A percentile compares a stretch with the other conserved stretches of the same genome.
Evolutionary conservation across 2,797 vertebrate genomes (phyloP).

Genomic region (Schizopygopsis pylzovi): DNA sequence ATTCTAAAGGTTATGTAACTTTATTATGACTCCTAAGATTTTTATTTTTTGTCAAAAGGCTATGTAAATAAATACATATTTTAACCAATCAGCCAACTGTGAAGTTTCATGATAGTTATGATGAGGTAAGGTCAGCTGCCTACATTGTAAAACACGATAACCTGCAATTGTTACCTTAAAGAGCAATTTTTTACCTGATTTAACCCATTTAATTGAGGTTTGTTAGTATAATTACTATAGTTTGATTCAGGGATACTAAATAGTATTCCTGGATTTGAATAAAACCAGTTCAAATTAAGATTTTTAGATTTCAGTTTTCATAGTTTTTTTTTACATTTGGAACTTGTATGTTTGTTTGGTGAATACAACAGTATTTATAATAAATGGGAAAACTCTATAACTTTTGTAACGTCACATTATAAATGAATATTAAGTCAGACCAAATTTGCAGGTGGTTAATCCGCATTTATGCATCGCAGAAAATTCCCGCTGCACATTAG

Average conservation of each 20-base stretch:
- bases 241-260: not conserved
- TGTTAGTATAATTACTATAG: not conserved
- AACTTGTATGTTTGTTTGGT: not conserved
- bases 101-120: not conserved
- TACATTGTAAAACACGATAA: not conserved
- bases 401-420: slow-evolving; percentile 3
- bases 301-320: not conserved
- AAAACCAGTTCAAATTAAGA: no score
- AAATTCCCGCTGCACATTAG: no score
- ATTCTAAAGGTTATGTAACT: not conserved
- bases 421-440: not conserved
- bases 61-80: not conserved
- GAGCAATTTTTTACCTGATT: not conserved
- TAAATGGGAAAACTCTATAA: slow-evolving; percentile 1
- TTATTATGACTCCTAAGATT: not conserved
- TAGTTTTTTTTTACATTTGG: not conserved
- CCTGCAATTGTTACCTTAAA: not conserved
- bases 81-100: not conserved
- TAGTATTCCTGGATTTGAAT: not conserved
- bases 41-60: not conserved
- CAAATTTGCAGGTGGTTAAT: no score
- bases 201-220: not conserved
- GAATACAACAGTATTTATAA: not conserved
- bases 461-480: no score
- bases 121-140: not conserved